Evolutionary conservation across 2,888 invertebrate species (phyloP), one percentile per base, ranked within the genome.

Genomic region (Acanthosoma haemorrhoidale): DNA sequence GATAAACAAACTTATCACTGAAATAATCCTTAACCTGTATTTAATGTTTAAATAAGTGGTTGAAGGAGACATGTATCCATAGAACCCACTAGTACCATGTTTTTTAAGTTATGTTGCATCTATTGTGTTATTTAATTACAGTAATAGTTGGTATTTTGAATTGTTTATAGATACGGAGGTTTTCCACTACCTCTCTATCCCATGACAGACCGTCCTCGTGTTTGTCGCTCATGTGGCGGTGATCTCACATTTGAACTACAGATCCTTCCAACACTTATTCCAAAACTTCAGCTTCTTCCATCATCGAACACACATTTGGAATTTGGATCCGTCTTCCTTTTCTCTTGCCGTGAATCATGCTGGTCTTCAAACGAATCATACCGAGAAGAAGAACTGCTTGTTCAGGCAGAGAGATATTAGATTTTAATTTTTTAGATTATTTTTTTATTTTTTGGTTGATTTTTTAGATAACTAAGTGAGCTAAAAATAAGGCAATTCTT

Each of bases 311-410:
- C 75, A 5, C 84, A 86, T 74, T 80, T 92, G 41, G 94, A 95
- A 80, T 94, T 91, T 79, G 91, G 94, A 8, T 93, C 92, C n/a
- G 88, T 93, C 2, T 81, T 94, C 13, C 82, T 94, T 15, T 94
- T 88, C 78, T 91, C 94, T 1, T 96, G 95, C 79, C 82, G 85
- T 39, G 85, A 86, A 76, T 94, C 92, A 78, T 95, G 95, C 80
- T 94, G 94, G 94, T 85, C 86, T 68, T 82, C 85, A 0, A 84
- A 85, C 3, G 88, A 89, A 75, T 83, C 82, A 41, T 83, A 85
- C 75, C 85, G 88, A 69, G 84, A 85, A 74, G 70, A 72, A 36
- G 70, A 70, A 15, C 71, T 72, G 6, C 80, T 92, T 70, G 86
- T 93, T 75, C 93, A 94, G 81, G 85, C 87, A 6, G 93, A 94